Evolutionary conservation across 1,140 invertebrate genomes (phyloP).

Genomic region (Drosophila busckii): DNA sequence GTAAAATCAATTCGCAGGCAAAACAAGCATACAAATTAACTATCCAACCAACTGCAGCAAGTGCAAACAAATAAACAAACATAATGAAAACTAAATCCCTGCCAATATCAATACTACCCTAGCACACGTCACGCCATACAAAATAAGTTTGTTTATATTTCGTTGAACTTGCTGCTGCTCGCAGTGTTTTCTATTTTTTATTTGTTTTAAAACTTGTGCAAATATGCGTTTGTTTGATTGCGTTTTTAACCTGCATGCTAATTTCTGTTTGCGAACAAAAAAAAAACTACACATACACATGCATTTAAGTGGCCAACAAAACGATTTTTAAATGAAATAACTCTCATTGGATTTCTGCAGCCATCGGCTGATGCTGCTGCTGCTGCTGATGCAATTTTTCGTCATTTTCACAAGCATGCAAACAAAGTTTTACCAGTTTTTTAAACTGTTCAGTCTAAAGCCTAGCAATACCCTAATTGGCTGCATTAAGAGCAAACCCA

Average conservation of each 20-base stretch:
- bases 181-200: slow-evolving; percentile 1
- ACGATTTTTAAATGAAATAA: slow-evolving; percentile 38
- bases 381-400: slow-evolving; percentile 6
- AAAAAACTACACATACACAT: slow-evolving; percentile 11
- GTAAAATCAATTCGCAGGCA: slow-evolving; percentile 48
- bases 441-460: too few relatives aligned
- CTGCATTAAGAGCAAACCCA: too few relatives aligned
- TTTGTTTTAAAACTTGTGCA: slow-evolving; percentile 23
- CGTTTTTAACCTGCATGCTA: slow-evolving; percentile 46
- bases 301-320: slow-evolving; percentile 54
- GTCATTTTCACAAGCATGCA: slow-evolving; percentile 28
- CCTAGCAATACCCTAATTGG: too few relatives aligned
- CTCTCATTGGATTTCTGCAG: too few relatives aligned
- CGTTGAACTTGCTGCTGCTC: slow-evolving; percentile 2
- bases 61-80: slow-evolving; percentile 11
- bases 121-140: slow-evolving; percentile 32
- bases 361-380: background rate
- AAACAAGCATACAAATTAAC: slow-evolving; percentile 54
- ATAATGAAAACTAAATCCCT: slow-evolving; percentile 24
- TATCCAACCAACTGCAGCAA: slow-evolving; percentile 30
- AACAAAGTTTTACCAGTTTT: too few relatives aligned
- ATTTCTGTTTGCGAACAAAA: slow-evolving; percentile 48
- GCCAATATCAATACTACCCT: background rate
- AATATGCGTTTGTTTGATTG: slow-evolving; percentile 30
- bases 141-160: slow-evolving; percentile 40